Evolutionary conservation across 2,113 vertebrate species (phyloP).

Genomic region (Labeo rohita): DNA sequence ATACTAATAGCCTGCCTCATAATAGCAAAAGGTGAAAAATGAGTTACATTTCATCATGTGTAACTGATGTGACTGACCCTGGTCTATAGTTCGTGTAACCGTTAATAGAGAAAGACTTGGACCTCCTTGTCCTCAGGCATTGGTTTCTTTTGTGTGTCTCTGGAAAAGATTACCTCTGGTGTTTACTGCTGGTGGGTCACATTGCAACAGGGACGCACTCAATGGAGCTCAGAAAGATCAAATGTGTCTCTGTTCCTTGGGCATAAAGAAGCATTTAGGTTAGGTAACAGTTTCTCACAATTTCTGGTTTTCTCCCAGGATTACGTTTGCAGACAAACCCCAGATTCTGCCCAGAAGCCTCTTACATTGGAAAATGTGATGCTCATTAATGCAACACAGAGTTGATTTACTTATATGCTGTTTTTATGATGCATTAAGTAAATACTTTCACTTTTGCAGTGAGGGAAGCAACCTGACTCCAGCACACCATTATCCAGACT

Average conservation of each 20-base stretch:
- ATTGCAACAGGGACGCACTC: slow-evolving; percentile 38
- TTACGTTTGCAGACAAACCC: slow-evolving; percentile 5
- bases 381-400: neutral
- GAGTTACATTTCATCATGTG: slow-evolving; percentile 16
- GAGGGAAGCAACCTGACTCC: slow-evolving; percentile 98
- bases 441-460: slow-evolving; percentile 66
- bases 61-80: neutral
- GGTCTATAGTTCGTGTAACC: neutral
- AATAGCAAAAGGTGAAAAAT: slow-evolving; percentile 13
- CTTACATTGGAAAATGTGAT: neutral
- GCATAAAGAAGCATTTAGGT: slow-evolving; percentile 30
- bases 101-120: neutral
- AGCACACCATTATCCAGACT: slow-evolving; percentile 97
- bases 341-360: neutral
- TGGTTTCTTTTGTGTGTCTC: slow-evolving; percentile 1
- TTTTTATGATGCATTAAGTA: neutral
- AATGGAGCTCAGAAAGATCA: slow-evolving; percentile 45
- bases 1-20: slow-evolving; percentile 20
- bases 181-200: slow-evolving; percentile 25
- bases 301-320: slow-evolving; percentile 26
- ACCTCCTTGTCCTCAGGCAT: slow-evolving; percentile 50
- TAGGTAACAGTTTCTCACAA: slow-evolving; percentile 41
- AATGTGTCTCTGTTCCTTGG: slow-evolving; percentile 44
- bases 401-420: neutral
- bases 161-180: slow-evolving; percentile 28